Evolutionary conservation across 2,113 vertebrate genomes (phyloP).

Genomic region (Falcunculus frontatus): DNA sequence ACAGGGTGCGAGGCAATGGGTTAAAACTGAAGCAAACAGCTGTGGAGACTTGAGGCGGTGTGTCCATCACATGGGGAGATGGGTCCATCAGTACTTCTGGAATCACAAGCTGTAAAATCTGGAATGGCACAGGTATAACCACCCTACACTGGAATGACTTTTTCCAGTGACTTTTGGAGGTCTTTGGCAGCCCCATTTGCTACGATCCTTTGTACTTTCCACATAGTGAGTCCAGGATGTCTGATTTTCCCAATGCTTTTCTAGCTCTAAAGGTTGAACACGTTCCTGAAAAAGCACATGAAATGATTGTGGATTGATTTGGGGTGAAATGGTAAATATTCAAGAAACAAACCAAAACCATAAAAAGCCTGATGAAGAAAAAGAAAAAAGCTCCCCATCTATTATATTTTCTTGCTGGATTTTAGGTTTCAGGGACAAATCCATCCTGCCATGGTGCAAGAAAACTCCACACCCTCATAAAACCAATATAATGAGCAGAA

Average conservation of each 20-base stretch:
- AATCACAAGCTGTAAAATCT: not conserved
- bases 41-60: rapidly evolving
- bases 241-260: not conserved
- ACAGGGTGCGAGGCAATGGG: not conserved
- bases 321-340: not conserved
- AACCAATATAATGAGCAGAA: constrained; percentile 26
- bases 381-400: not conserved
- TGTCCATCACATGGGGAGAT: not conserved
- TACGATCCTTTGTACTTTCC: constrained; percentile 6
- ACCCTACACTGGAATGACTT: not conserved
- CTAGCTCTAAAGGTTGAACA: not conserved
- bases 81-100: not conserved
- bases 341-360: not conserved
- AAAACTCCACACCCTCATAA: constrained; percentile 32
- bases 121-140: not conserved
- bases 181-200: not conserved
- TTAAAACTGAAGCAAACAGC: not conserved
- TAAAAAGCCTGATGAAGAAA: not conserved
- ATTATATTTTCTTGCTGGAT: not conserved
- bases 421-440: constrained; percentile 25
- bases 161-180: not conserved
- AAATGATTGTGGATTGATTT: not conserved
- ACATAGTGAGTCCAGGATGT: not conserved
- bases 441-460: not conserved
- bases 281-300: not conserved